phyloP scores from a whole-genome alignment of 37 sponge, comb jelly and placozoan genomes.

The Chondrosia reniformis region DNA sequence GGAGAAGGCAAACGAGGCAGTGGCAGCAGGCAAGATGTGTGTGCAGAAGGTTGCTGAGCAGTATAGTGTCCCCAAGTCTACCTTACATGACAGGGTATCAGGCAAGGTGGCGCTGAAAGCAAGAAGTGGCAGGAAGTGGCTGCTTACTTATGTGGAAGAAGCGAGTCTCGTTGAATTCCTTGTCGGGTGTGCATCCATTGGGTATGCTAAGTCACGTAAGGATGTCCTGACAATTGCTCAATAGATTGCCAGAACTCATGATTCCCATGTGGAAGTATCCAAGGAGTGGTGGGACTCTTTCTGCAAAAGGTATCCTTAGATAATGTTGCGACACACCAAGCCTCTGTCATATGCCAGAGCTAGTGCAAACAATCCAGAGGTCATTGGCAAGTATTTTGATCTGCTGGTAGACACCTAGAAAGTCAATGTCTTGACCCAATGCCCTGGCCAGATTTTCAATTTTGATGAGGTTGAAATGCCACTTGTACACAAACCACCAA shows the following conservation, averaged over 20 bases:
- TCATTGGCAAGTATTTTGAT: no score
- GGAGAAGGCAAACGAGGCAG: neutral
- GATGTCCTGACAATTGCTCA: neutral
- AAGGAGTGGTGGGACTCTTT: no score
- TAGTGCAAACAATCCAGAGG: no score
- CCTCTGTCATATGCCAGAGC: no score
- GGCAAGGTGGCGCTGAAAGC: neutral
- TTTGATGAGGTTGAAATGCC: conserved; percentile 39
- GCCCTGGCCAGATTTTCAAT: no score
- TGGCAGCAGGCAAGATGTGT: neutral
- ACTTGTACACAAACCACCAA: conserved; percentile 15
- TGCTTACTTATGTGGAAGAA: neutral
- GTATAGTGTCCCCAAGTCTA: neutral
- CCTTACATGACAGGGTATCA: neutral
- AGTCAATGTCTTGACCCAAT: no score
- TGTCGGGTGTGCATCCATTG: neutral
- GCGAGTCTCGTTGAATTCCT: conserved; percentile 3
- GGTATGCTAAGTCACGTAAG: neutral
- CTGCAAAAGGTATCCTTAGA: no score
- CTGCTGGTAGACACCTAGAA: no score
- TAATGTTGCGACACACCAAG: no score
- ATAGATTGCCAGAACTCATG: no score
- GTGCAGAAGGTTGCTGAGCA: neutral
- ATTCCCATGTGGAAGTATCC: no score
- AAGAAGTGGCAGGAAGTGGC: neutral